Evolutionary conservation across 2,113 vertebrate species (phyloP), one percentile per base, ranked within the genome.

Genomic region (Zosterops lateralis): DNA sequence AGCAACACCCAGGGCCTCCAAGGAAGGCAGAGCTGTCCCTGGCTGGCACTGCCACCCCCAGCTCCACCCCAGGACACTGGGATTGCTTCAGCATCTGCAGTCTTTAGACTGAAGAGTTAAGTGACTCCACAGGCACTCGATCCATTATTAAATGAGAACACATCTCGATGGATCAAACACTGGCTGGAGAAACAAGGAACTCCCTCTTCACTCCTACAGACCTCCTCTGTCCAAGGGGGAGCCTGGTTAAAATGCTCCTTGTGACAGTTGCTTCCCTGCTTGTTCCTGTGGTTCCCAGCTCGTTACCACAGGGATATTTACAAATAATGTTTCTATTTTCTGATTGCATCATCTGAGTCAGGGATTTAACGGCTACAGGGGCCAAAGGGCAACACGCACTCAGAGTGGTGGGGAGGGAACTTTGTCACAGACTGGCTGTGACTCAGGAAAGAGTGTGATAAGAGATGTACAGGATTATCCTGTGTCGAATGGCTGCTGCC

Each of bases 41-140:
- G 85, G 75, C 84, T 89, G 24, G 92, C 92, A 89, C 93, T 53
- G 74, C 84, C 92, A 71, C 61, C 66, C 54, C 64, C 90, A 36
- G 80, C 68, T 19, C 44, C 80, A 38, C 62, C 87, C 47, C 75
- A 7, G 53, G 0, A 28, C 62, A 18, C 70, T 1, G 14, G 20
- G 3, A 3, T 7, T 14, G 34, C 57, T 36, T 17, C 22, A 7
- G 82, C 82, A 50, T 32, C 71, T 54, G 57, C 8, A 34, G 61
- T 25, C 94, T 68, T 87, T 4, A 67, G 57, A 17, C 42, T 73
- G 36, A 60, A n/a, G 87, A 89, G 90, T 57, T 92, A 47, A 95
- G 82, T 60, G 74, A 92, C 93, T 96, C 58, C 15, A 1, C 58
- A 53, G 87, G n/a, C 90, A 85, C 90, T 96, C 1, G 40, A 79